A percentile compares a stretch with the other conserved stretches of the same genome.
These are phyloP conservation scores for Myripristis murdjan DNA, from an alignment of 2,797 vertebrate species.

Conservation along the genomic window DNA sequence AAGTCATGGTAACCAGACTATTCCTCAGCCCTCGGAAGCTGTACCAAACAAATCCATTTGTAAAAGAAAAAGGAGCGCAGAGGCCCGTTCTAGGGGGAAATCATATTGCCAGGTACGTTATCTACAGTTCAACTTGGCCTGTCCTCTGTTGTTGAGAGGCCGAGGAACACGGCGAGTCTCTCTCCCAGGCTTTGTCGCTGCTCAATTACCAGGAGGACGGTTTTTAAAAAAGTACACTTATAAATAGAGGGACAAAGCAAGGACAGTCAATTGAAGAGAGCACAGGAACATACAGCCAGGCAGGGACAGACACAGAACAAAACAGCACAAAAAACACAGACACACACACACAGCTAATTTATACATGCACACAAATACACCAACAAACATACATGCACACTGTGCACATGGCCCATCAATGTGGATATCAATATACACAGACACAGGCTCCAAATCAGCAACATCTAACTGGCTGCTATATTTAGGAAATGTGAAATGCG, in stretches of 20 bases:
- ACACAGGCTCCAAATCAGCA: slow-evolving; percentile 23
- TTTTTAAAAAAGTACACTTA: slow-evolving; percentile 46
- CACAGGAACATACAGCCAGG: slow-evolving; percentile 11
- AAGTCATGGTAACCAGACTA: slow-evolving; percentile 14
- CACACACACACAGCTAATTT: slow-evolving; percentile 12
- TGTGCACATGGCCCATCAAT: slow-evolving; percentile 3
- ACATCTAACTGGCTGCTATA: slow-evolving; percentile 34
- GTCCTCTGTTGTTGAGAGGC: slow-evolving; percentile 51
- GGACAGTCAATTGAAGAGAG: slow-evolving; percentile 46
- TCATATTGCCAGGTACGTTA: slow-evolving; percentile 43
- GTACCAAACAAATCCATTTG: slow-evolving; percentile 56
- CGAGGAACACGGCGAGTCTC: slow-evolving; percentile 20
- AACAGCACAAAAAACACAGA: neutral
- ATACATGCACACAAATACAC: neutral
- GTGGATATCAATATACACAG: slow-evolving; percentile 37
- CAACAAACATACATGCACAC: neutral
- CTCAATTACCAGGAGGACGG: slow-evolving; percentile 48
- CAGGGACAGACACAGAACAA: slow-evolving; percentile 14
- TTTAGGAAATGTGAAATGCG: slow-evolving; percentile 37
- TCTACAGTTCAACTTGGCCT: slow-evolving; percentile 57
- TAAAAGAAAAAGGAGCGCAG: slow-evolving; percentile 36
- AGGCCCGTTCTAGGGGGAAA: slow-evolving; percentile 54
- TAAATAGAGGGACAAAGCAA: slow-evolving; percentile 65
- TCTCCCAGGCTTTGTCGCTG: slow-evolving; percentile 43
- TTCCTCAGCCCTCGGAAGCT: slow-evolving; percentile 23